Conservation (phyloP, 1,140 invertebrate genomes). For the Maniola jurtina region DNA sequence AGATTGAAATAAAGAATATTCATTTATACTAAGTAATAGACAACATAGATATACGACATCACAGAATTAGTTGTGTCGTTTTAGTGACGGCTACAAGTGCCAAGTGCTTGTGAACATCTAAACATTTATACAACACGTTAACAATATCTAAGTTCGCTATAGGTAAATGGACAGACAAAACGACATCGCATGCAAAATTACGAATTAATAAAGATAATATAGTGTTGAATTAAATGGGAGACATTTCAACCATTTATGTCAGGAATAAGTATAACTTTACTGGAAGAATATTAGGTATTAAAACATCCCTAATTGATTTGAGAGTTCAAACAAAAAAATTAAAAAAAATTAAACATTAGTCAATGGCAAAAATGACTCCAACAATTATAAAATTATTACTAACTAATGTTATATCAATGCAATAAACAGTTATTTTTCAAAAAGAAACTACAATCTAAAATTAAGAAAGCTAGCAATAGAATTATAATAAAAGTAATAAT, state of each 20-base stretch:
- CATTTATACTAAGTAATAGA: constrained; percentile 15
- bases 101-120: constrained; percentile 50
- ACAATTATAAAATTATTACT: constrained; percentile 19
- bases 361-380: constrained; percentile 43
- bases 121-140: constrained; percentile 39
- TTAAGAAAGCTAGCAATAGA: constrained; percentile 32
- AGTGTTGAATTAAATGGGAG: constrained; percentile 27
- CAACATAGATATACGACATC: constrained; percentile 40
- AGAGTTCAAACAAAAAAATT: background rate
- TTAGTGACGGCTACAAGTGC: constrained; percentile 60
- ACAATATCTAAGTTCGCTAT: constrained; percentile 35
- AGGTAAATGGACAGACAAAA: constrained; percentile 38
- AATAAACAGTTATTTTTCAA: constrained; percentile 23
- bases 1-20: background rate
- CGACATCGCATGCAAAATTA: constrained; percentile 52
- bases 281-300: background rate
- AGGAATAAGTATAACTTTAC: background rate
- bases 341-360: background rate
- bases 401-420: constrained; percentile 27
- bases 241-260: constrained; percentile 39
- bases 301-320: background rate
- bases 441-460: constrained; percentile 24
- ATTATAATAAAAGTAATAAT: constrained; percentile 24
- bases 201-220: constrained; percentile 21
- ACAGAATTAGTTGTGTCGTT: constrained; percentile 58